Percentiles rank a stretch among this genome's conserved stretches.
phyloP scores from a whole-genome alignment of 2,113 vertebrate species.

The Sitta europaea region DNA sequence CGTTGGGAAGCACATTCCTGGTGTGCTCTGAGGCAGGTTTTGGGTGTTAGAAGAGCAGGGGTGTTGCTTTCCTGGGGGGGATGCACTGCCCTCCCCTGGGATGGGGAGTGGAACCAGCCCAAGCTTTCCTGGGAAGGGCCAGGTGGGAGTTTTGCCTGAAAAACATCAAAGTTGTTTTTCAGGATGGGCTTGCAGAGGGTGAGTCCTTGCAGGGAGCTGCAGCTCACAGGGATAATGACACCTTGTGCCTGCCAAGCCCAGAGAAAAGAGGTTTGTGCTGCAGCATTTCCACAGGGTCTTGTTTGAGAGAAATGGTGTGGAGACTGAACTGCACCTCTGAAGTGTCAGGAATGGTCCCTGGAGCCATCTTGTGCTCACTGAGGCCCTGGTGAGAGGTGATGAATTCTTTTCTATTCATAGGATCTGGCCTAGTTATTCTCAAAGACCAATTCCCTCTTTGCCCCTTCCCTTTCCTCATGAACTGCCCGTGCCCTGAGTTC shows the following conservation, averaged over 20 bases:
- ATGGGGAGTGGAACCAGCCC: neutral
- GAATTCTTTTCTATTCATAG: slow-evolving; percentile 41
- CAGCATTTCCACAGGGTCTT: neutral
- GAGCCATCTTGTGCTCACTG: neutral
- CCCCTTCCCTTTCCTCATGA: neutral
- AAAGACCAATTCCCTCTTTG: neutral
- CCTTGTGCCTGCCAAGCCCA: neutral
- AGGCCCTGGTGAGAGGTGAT: neutral
- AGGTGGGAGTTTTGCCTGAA: neutral
- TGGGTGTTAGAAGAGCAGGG: neutral
- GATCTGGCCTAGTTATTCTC: slow-evolving; percentile 21
- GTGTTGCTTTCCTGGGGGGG: neutral
- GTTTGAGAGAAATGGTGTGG: neutral
- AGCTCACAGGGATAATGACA: neutral
- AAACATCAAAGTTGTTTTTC: neutral
- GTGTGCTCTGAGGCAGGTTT: neutral
- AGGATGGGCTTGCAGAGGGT: neutral
- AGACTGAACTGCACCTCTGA: slow-evolving; percentile 2
- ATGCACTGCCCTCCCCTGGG: neutral
- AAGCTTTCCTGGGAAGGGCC: neutral
- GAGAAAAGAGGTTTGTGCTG: neutral
- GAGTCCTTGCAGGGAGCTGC: neutral
- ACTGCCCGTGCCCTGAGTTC: neutral
- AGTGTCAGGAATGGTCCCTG: neutral
- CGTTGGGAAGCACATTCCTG: neutral